Conservation (phyloP, 2,113 vertebrate genomes). For the Hyaena hyaena region DNA sequence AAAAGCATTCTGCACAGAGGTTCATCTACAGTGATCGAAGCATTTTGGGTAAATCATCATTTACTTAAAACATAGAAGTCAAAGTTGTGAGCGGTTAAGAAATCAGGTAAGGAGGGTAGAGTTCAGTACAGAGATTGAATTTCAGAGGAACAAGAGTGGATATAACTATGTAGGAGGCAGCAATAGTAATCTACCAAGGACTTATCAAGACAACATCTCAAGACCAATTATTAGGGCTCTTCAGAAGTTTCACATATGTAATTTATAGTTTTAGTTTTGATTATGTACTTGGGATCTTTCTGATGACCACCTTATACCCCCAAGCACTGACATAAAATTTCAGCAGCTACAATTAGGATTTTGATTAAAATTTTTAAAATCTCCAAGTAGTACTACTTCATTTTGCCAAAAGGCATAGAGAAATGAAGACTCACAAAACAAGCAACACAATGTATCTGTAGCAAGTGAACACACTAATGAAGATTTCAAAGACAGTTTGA, state of each 20-base stretch:
- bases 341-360: not conserved
- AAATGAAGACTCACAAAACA: not conserved
- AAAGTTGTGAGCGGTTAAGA: not conserved
- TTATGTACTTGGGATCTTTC: not conserved
- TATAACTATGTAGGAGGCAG: no score
- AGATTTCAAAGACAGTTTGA: not conserved
- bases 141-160: not conserved
- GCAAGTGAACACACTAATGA: not conserved
- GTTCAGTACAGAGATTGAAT: not conserved
- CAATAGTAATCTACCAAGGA: not conserved
- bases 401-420: not conserved
- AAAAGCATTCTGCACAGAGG: not conserved
- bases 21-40: not conserved
- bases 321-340: not conserved
- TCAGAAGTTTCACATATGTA: not conserved
- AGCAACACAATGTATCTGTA: not conserved
- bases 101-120: not conserved
- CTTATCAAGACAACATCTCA: not conserved
- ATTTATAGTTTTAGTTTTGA: constrained; percentile 19
- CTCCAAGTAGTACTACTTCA: not conserved
- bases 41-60: not conserved
- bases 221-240: not conserved
- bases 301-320: not conserved
- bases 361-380: constrained; percentile 18
- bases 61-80: not conserved